phyloP scores from a whole-genome alignment of 2,797 vertebrate species.

The Rallus crepitans region DNA sequence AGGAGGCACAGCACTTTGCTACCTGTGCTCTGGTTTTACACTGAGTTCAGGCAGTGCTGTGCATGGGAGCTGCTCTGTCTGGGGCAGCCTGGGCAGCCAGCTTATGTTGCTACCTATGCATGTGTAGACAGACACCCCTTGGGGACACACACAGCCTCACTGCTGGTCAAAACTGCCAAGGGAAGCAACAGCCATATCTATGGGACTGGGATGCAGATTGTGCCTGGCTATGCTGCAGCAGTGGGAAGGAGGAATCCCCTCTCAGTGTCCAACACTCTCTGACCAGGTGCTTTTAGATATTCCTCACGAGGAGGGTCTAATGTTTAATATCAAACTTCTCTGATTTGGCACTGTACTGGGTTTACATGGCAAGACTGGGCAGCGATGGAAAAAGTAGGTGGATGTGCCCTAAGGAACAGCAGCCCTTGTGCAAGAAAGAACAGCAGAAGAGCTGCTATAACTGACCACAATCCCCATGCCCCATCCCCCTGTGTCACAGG shows the following conservation, averaged over 20 bases:
- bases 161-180: not conserved
- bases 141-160: not conserved
- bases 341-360: not conserved
- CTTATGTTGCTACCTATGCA: accelerated
- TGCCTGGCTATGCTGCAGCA: not conserved
- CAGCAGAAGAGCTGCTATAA: accelerated
- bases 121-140: accelerated
- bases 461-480: not conserved
- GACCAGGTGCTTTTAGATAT: not conserved
- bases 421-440: not conserved
- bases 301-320: not conserved
- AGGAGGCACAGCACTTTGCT: not conserved
- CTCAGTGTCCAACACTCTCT: not conserved
- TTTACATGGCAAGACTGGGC: accelerated
- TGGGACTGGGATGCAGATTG: not conserved
- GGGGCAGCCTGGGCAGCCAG: not conserved
- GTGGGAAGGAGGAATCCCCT: not conserved
- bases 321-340: not conserved
- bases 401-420: not conserved
- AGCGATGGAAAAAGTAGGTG: accelerated
- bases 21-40: not conserved
- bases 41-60: not conserved
- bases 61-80: not conserved
- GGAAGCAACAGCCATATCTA: not conserved
- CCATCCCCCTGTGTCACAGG: not conserved